Evolutionary conservation across 2,888 invertebrate species (phyloP).

Genomic region (Gasteruption jaculator): DNA sequence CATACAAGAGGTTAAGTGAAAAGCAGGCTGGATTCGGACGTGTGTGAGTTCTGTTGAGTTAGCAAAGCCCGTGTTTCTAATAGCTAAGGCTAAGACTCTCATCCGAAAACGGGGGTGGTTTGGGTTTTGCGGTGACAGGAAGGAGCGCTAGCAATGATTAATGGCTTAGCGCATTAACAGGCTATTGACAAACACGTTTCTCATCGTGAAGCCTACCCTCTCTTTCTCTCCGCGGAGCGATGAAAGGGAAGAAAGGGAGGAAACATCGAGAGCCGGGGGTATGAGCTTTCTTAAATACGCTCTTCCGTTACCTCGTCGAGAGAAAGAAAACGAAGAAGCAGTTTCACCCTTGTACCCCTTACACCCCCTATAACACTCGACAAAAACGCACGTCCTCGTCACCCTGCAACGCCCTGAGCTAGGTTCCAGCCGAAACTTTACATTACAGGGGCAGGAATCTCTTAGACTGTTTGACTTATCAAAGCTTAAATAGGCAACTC

Average conservation of each 20-base stretch:
- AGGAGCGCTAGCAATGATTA: conserved; percentile 50
- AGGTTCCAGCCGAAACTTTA: too few relatives aligned
- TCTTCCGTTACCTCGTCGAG: conserved; percentile 21
- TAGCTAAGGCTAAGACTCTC: conserved; percentile 1
- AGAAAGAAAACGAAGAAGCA: conserved; percentile 21
- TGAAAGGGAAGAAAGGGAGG: conserved; percentile 35
- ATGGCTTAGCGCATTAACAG: conserved; percentile 54
- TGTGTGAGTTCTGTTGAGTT: conserved; percentile 28
- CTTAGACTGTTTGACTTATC: too few relatives aligned
- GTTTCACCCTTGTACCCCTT: conserved; percentile 26
- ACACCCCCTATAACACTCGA: conserved; percentile 19
- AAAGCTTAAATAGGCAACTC: too few relatives aligned
- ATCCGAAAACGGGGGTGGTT: conserved; percentile 30
- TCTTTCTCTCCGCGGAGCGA: conserved; percentile 22
- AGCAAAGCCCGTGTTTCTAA: conserved; percentile 22
- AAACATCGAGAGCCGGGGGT: conserved; percentile 29
- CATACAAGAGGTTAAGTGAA: conserved; percentile 13
- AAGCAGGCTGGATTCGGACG: conserved; percentile 14
- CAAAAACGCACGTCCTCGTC: conserved; percentile 28
- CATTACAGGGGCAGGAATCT: too few relatives aligned
- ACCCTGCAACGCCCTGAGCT: conserved; percentile 14
- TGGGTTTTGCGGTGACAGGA: conserved; percentile 43
- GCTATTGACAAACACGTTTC: conserved; percentile 52
- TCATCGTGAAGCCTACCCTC: conserved; percentile 32
- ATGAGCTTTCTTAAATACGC: conserved; percentile 36